phyloP scores from a whole-genome alignment of 2,888 invertebrate genomes.

The Drosophila parthenogenetica region DNA sequence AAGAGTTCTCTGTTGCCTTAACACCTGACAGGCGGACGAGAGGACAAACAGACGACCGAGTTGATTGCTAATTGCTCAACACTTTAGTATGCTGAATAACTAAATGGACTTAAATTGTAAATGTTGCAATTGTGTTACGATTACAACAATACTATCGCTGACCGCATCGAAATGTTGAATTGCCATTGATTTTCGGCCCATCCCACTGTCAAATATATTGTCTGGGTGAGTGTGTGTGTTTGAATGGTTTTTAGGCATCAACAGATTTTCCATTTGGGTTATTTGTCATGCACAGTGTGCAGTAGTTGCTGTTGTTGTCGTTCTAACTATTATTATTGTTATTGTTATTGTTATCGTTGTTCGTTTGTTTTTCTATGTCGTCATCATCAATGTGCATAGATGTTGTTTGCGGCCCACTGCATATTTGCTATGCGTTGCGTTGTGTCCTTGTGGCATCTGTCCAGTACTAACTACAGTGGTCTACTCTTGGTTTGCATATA shows the following conservation, averaged over 20 bases:
- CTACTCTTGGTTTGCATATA: constrained; percentile 28
- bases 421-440: constrained; percentile 43
- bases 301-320: constrained; percentile 22
- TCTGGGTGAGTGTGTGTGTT: constrained; percentile 14
- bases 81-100: constrained; percentile 55
- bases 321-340: constrained; percentile 32
- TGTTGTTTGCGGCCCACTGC: constrained; percentile 38
- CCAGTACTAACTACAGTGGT: constrained; percentile 20
- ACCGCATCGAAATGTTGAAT: constrained; percentile 30
- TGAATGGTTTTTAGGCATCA: constrained; percentile 68
- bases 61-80: constrained; percentile 73
- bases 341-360: constrained; percentile 27
- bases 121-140: constrained; percentile 15
- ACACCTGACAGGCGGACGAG: constrained; percentile 10
- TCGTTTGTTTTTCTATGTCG: constrained; percentile 56
- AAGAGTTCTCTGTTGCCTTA: constrained; percentile 13
- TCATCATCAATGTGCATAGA: constrained; percentile 34
- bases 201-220: background rate
- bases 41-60: constrained; percentile 10
- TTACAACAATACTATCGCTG: constrained; percentile 28
- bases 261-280: constrained; percentile 76
- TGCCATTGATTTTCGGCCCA: constrained; percentile 59
- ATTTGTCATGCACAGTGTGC: constrained; percentile 70
- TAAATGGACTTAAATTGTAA: constrained; percentile 22
- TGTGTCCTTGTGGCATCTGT: constrained; percentile 50